phyloP scores from a whole-genome alignment of 1,140 invertebrate genomes.

The Drosophila ironensis region DNA sequence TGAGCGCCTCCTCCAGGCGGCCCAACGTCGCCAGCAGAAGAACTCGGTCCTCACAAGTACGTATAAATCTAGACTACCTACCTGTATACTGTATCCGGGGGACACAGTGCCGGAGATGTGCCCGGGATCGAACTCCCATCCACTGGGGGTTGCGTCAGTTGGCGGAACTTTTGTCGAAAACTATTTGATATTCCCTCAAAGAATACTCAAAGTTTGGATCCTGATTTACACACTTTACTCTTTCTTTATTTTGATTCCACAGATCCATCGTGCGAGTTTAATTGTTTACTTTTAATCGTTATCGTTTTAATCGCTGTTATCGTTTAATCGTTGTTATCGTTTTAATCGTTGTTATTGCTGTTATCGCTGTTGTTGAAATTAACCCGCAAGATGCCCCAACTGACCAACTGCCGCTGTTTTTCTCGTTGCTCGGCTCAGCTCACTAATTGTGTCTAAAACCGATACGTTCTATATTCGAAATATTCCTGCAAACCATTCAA shows the following conservation, averaged over 20 bases:
- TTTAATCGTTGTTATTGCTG: conserved; percentile 8
- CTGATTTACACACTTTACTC: too few species aligned
- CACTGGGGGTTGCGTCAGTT: not conserved
- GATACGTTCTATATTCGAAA: too few species aligned
- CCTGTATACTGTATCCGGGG: not conserved
- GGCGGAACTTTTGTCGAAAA: too few species aligned
- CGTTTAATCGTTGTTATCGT: conserved; percentile 3
- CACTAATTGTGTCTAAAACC: too few species aligned
- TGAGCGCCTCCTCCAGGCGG: conserved; percentile 87
- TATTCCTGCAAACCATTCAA: too few species aligned
- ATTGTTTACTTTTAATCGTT: not conserved
- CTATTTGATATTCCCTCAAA: too few species aligned
- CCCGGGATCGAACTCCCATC: not conserved
- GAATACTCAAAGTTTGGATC: too few species aligned
- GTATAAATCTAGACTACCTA: too few species aligned
- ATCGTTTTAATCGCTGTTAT: not conserved
- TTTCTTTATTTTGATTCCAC: too few species aligned
- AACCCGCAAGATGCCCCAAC: not conserved
- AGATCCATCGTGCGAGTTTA: too few species aligned
- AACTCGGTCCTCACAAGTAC: conserved; percentile 90
- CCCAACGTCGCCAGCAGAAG: conserved; percentile 87
- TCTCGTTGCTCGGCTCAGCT: not conserved
- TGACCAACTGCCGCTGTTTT: not conserved
- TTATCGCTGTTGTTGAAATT: conserved; percentile 26
- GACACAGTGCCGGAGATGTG: not conserved